Base-by-base conservation (phyloP, 1,140 invertebrate genomes). In the Thalassaphorura encarpata region DNA sequence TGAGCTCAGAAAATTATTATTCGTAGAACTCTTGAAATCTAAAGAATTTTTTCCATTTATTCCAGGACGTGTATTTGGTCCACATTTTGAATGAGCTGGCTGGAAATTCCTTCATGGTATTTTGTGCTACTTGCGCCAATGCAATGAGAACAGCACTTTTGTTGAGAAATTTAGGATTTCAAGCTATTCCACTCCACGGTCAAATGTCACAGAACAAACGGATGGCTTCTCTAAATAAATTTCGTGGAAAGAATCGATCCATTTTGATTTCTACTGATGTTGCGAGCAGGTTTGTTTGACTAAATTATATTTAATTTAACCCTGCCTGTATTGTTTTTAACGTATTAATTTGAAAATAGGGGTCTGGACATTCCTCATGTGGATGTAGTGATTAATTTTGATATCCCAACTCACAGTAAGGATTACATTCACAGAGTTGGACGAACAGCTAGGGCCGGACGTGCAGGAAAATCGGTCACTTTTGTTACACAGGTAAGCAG, bases 351-450 rank as follows among this genome's bases (percentile, higher is more conserved):
- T 64, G 27, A 60, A 73, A 73, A n/a, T 71, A 89, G 91, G 77
- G 93, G 94, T 70, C 77, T 99, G 49, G 96, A 99, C 75, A 98
- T 99, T 67, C 93, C 94, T 0, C 91, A 97, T 70, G 94, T 99
- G 21, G 95, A 98, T 73, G 83, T 96, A 53, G 94, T 99, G 1
- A 82, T 99, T 15, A 99, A 99, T 74, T 89, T 92, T 72, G 95
- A 99, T 70, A 93, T 99, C 68, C 96, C 94, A 3, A 88, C 87
- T 26, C 88, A 94, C 68, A 89, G 86, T 66, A 96, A 97, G 70
- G 91, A 96, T 74, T 97, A 97, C 71, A 92, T 97, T 64, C 93
- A 97, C 70, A 75, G 96, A 64, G 95, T 98, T 43, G 95, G 95
- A 2, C 75, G 96, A 68, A 99, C 96, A 16, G 96, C 95, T 1